These are phyloP conservation scores for Phyllotreta cruciferae DNA, from an alignment of 2,888 invertebrate genomes.

Conservation along the genomic window DNA sequence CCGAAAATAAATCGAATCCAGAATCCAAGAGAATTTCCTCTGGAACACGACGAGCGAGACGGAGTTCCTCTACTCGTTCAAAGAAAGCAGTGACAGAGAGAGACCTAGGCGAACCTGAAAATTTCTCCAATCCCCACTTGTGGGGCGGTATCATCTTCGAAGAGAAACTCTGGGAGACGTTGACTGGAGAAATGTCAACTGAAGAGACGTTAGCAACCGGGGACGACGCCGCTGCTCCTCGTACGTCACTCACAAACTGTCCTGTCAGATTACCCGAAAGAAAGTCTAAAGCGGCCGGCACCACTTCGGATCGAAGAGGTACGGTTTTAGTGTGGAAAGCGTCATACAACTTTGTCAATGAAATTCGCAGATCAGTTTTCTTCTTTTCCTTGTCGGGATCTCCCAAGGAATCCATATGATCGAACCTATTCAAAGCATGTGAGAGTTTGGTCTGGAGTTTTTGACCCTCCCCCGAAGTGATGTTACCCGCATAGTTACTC, in stretches of 20 bases:
- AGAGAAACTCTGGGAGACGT: background rate
- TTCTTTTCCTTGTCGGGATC: background rate
- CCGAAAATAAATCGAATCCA: slow-evolving; percentile 23
- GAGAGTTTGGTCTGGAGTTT: slow-evolving; percentile 23
- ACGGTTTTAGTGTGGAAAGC: slow-evolving; percentile 12
- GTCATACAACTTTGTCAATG: slow-evolving; percentile 9
- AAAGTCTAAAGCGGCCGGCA: too few relatives aligned
- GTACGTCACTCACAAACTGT: too few relatives aligned
- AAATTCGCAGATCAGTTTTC: slow-evolving; percentile 4
- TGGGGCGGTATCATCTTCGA: background rate
- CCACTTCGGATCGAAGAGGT: background rate
- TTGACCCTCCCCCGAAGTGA: background rate
- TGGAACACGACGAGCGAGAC: slow-evolving; percentile 11
- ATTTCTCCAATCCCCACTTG: background rate
- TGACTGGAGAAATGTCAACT: background rate
- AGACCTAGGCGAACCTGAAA: slow-evolving; percentile 19
- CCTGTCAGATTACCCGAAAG: too few relatives aligned
- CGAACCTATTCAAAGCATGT: slow-evolving; percentile 17
- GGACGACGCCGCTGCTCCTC: background rate
- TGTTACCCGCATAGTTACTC: background rate
- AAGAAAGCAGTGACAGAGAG: slow-evolving; percentile 26
- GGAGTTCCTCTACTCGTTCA: slow-evolving; percentile 23
- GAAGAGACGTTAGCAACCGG: background rate
- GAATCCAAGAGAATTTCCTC: slow-evolving; percentile 12
- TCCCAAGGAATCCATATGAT: slow-evolving; percentile 10